phyloP scores from a whole-genome alignment of 2,113 vertebrate species.

The Struthidea cinerea region DNA sequence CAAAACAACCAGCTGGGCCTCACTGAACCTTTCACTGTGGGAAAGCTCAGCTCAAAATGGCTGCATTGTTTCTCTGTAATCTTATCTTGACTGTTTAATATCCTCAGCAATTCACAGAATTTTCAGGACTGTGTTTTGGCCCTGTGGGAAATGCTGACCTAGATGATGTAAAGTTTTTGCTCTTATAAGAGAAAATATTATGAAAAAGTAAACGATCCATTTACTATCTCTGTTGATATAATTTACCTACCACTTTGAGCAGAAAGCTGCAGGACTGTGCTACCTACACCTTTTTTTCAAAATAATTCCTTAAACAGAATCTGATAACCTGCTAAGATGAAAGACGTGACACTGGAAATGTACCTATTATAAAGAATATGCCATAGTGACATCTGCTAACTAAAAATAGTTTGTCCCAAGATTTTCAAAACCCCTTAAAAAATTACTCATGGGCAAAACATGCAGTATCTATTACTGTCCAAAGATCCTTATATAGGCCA shows the following conservation, averaged over 20 bases:
- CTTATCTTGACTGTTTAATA: conserved; percentile 68
- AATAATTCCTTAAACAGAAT: neutral
- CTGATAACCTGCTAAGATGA: neutral
- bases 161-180: conserved; percentile 33
- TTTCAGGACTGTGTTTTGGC: conserved; percentile 51
- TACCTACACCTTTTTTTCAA: neutral
- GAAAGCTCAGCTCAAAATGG: conserved; percentile 70
- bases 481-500: neutral
- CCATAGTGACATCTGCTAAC: neutral
- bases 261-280: neutral
- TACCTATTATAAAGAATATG: neutral
- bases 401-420: neutral
- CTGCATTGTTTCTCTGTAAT: conserved; percentile 71
- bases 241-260: neutral
- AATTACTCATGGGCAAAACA: neutral
- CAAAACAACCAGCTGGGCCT: conserved; percentile 71
- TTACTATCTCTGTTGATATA: neutral
- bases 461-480: neutral
- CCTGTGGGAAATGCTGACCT: conserved; percentile 52
- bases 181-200: conserved; percentile 29
- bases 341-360: neutral
- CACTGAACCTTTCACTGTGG: conserved; percentile 67
- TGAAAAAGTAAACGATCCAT: neutral
- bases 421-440: neutral
- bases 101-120: conserved; percentile 63